Base-by-base conservation (phyloP, 2,113 vertebrate species). In the Chauna torquata region DNA sequence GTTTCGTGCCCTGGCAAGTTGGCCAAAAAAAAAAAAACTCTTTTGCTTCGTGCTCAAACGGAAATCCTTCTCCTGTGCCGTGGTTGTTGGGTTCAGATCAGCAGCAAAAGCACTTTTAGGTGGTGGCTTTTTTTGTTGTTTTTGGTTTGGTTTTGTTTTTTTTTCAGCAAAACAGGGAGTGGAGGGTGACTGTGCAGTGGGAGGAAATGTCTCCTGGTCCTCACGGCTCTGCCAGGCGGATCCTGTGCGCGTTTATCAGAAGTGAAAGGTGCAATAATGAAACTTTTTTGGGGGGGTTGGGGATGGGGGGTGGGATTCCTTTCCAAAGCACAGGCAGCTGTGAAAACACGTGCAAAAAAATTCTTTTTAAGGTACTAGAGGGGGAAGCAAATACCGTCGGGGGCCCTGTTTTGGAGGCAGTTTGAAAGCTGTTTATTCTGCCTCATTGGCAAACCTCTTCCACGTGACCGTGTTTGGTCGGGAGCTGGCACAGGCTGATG, bases 211-310 rank as follows among this genome's bases (percentile, higher is more conserved):
- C 65, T 36, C n/a, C 68, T 11, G 49, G 40, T 47, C 24, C 38
- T 6, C 42, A 76, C 25, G 8, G 28, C 78, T 80, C 50, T 5
- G 45, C 28, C 2, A 4, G 1, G n/a, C 69, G 34, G 77, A 34
- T 58, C 38, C 18, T 2, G 1, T 44, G 11, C 17, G 55, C 8
- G 40, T 65, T 90, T 47, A 0, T 44, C 3, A 0, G 57, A 11
- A 57, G 69, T 0, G 8, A 22, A 32, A 76, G 16, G 38, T 17
- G 7, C 6, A 1, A 3, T 18, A 1, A 11, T 44, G 0, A 27
- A 88, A 84, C 27, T 44, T 2, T 40, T 75, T 49, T n/a, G 14
- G 59, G n/a, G 23, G 9, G 58, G n/a, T n/a, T n/a, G n/a, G n/a
- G n/a, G n/a, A n/a, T n/a, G n/a, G n/a, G 34, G 34, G 20, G 22